A percentile compares a stretch with the other conserved stretches of the same genome.
phyloP scores from a whole-genome alignment of 2,797 vertebrate species.

The Selene dorsalis region DNA sequence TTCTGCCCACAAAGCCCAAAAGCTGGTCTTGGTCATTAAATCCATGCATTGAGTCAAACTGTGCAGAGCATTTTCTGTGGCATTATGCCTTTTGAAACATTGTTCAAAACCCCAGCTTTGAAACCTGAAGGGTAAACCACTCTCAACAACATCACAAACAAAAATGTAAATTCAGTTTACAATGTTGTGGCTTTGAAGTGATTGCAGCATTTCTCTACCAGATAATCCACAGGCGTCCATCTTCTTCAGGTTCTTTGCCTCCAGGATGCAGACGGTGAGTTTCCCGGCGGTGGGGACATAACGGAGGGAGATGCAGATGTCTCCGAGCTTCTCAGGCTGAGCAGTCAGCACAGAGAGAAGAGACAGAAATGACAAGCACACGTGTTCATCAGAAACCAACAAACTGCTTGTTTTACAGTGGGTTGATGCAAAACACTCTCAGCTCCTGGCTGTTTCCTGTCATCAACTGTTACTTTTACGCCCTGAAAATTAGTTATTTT shows the following conservation, averaged over 20 bases:
- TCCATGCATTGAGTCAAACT: not conserved
- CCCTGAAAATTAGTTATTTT: not conserved
- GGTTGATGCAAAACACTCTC: conserved; percentile 9
- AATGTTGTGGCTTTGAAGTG: not conserved
- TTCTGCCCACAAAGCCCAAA: not conserved
- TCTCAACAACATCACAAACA: not conserved
- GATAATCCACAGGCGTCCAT: conserved; percentile 99
- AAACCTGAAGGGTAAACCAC: too few relatives aligned
- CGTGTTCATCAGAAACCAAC: conserved; percentile 21
- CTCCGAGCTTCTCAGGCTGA: conserved; percentile 97
- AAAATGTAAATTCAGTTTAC: not conserved
- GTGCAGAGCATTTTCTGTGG: not conserved
- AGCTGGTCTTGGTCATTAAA: not conserved
- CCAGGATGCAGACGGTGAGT: conserved; percentile 97
- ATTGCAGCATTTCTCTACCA: conserved; percentile 80
- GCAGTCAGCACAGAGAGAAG: conserved; percentile 3
- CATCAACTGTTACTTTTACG: not conserved
- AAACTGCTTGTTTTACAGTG: conserved; percentile 1
- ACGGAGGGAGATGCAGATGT: conserved; percentile 97
- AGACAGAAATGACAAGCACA: conserved; percentile 42
- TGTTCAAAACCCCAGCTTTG: too few relatives aligned
- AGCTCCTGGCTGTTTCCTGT: not conserved
- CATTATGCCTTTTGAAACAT: not conserved
- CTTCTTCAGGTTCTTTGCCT: conserved; percentile 99
- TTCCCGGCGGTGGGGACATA: conserved; percentile 98